Percentiles rank a stretch among this genome's conserved stretches.
Conservation (phyloP, 2,113 vertebrate species). For the Anser cygnoides region DNA sequence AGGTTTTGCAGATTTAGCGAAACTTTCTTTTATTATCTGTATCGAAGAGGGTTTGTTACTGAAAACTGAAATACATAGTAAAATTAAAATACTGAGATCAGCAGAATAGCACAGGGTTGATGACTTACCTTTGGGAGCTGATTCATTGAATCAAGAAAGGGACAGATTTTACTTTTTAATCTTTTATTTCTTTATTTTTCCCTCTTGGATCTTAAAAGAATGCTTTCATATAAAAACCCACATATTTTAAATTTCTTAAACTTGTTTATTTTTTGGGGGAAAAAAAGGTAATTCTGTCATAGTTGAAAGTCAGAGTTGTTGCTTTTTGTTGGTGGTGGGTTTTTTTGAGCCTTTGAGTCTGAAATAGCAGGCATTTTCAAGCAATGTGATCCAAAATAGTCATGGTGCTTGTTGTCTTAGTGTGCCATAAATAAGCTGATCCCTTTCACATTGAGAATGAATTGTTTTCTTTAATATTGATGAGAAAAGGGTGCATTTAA, state of each 20-base stretch:
- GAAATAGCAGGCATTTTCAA: not conserved
- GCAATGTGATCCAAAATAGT: not conserved
- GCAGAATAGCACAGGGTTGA: constrained; percentile 63
- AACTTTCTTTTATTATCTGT: constrained; percentile 22
- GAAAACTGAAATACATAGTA: constrained; percentile 50
- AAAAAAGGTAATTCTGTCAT: not conserved
- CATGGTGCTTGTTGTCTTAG: not conserved
- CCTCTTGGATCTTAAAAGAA: constrained; percentile 6
- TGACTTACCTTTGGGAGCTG: constrained; percentile 65
- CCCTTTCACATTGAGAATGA: not conserved
- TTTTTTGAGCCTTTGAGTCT: not conserved
- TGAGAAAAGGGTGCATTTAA: not conserved
- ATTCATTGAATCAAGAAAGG: constrained; percentile 46
- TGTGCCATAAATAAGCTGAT: not conserved
- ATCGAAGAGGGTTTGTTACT: constrained; percentile 47
- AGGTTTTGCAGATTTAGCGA: not conserved
- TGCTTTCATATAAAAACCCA: constrained; percentile 26
- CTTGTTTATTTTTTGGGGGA: not conserved
- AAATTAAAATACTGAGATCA: constrained; percentile 65
- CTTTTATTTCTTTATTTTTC: constrained; percentile 24
- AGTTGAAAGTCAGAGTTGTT: not conserved
- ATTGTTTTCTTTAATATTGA: constrained; percentile 13
- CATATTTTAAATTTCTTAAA: not conserved
- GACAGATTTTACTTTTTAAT: constrained; percentile 47
- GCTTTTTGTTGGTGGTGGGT: not conserved